These are phyloP conservation scores for Hoplostethus mediterraneus DNA, from an alignment of 2,797 vertebrate genomes.

Conservation along the genomic window DNA sequence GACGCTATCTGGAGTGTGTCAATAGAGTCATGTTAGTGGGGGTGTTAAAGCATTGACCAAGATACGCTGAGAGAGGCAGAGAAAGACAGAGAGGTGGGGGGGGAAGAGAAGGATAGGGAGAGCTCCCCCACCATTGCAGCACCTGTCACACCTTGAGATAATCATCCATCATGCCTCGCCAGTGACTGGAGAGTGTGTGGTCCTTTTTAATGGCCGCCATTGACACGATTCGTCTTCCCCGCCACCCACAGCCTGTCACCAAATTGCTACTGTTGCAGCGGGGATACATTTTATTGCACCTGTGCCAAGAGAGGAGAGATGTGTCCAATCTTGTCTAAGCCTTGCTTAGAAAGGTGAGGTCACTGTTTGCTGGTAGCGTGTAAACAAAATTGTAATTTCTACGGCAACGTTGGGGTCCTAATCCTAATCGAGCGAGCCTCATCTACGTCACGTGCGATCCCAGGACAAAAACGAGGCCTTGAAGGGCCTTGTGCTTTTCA, in stretches of 20 bases:
- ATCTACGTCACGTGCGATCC: too few relatives aligned
- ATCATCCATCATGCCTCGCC: constrained; percentile 94
- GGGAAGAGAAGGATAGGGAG: constrained; percentile 75
- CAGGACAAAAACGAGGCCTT: constrained; percentile 9
- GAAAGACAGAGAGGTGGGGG: constrained; percentile 52
- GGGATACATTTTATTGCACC: constrained; percentile 79
- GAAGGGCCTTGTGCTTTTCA: constrained; percentile 2
- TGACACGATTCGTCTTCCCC: constrained; percentile 95
- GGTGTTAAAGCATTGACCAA: constrained; percentile 88
- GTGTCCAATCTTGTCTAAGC: constrained; percentile 67
- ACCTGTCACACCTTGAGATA: constrained; percentile 96
- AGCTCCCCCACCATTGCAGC: constrained; percentile 84
- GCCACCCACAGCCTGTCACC: constrained; percentile 92
- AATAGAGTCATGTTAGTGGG: constrained; percentile 89
- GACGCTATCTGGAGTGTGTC: constrained; percentile 93
- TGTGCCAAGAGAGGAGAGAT: constrained; percentile 70
- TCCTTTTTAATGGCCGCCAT: constrained; percentile 95
- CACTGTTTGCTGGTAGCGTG: constrained; percentile 41
- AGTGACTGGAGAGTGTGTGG: constrained; percentile 94
- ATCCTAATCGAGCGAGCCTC: constrained; percentile 27
- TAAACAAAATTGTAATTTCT: constrained; percentile 49
- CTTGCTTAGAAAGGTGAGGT: constrained; percentile 54
- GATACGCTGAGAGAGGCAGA: constrained; percentile 80
- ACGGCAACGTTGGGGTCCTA: constrained; percentile 31
- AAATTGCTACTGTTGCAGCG: constrained; percentile 85